These are phyloP conservation scores for Carterocephalus palaemon DNA, from an alignment of 2,888 invertebrate genomes.

Conservation along the genomic window DNA sequence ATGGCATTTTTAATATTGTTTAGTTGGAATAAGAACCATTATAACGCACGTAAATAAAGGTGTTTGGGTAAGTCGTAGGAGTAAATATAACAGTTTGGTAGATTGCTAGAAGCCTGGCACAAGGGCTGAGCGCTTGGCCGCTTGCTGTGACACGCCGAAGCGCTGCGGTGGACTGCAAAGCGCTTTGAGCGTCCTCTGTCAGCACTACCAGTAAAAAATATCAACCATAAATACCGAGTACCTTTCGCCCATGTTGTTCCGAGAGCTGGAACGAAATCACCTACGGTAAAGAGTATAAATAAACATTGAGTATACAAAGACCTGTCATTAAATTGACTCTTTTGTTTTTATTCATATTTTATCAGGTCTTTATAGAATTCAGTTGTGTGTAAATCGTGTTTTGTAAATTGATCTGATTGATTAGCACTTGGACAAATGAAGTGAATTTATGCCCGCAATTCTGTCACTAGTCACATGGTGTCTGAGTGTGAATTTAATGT, in stretches of 20 bases:
- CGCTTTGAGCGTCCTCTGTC: slow-evolving; percentile 53
- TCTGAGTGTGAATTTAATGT: slow-evolving; percentile 26
- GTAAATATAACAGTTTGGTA: too few species aligned
- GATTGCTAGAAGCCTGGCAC: too few species aligned
- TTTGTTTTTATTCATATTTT: neutral
- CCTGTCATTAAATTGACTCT: too few species aligned
- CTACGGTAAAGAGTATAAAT: too few species aligned
- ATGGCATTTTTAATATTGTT: too few species aligned
- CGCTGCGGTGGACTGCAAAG: slow-evolving; percentile 61
- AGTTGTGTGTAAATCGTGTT: slow-evolving; percentile 53
- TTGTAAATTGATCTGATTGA: slow-evolving; percentile 54
- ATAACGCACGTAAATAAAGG: too few species aligned
- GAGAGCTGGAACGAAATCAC: too few species aligned
- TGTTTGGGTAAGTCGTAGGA: too few species aligned
- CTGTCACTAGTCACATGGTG: slow-evolving; percentile 38
- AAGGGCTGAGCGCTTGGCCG: too few species aligned
- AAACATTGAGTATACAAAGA: too few species aligned
- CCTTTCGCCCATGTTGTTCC: slow-evolving; percentile 26
- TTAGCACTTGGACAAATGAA: slow-evolving; percentile 47
- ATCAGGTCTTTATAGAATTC: neutral
- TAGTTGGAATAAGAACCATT: too few species aligned
- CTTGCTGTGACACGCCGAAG: slow-evolving; percentile 38
- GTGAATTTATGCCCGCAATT: slow-evolving; percentile 40
- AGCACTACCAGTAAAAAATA: slow-evolving; percentile 42
- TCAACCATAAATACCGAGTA: too few species aligned